Percentiles rank a stretch among this genome's conserved stretches.
phyloP scores from a whole-genome alignment of 2,113 vertebrate genomes.

The Atlantisia rogersi region DNA sequence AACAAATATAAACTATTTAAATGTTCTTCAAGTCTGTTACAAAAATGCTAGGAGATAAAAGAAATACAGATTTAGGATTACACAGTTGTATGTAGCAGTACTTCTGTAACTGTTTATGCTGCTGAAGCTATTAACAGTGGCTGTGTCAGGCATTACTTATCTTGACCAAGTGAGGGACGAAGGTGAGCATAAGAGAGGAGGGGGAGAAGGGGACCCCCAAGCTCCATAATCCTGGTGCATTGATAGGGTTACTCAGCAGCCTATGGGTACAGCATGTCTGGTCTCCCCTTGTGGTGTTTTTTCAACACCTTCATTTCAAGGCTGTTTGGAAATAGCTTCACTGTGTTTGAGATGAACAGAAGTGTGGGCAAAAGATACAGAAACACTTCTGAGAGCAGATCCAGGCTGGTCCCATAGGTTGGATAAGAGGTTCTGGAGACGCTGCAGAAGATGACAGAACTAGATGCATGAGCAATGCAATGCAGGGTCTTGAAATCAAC shows the following conservation, averaged over 20 bases:
- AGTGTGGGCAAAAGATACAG: neutral
- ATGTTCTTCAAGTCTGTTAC: conserved; percentile 24
- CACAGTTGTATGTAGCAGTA: neutral
- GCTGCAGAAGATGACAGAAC: neutral
- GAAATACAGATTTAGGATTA: neutral
- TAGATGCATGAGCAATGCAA: neutral
- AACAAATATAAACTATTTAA: conserved; percentile 57
- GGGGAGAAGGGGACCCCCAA: neutral
- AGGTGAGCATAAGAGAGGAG: neutral
- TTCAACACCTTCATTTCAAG: neutral
- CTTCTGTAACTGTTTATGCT: neutral
- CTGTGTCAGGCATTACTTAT: neutral
- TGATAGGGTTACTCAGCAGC: neutral
- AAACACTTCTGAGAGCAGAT: neutral
- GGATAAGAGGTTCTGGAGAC: neutral
- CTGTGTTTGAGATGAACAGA: neutral
- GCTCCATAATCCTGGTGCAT: neutral
- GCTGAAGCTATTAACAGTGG: neutral
- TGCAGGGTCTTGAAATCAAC: neutral
- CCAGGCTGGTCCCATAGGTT: neutral
- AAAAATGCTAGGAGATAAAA: neutral
- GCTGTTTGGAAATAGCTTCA: neutral
- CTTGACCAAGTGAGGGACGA: neutral
- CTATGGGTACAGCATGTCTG: neutral
- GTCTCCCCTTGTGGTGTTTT: neutral